Evolutionary conservation across 2,113 vertebrate species (phyloP).

Genomic region (Paramisgurnus dabryanus): DNA sequence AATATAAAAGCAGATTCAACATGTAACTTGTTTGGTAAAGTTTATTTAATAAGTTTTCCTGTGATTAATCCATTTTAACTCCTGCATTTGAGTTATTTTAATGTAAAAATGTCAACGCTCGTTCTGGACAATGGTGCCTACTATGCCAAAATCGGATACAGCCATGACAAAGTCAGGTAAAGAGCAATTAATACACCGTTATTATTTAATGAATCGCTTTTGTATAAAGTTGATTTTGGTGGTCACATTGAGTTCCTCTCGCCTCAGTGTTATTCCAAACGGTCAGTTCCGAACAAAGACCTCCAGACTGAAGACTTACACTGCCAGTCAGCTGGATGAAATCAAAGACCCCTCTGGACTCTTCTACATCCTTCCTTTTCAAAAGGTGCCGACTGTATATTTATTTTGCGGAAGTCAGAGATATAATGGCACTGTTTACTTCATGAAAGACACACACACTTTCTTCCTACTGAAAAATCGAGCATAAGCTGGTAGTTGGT

Average conservation of each 20-base stretch:
- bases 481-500: no score
- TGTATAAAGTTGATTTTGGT: background rate
- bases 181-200: background rate
- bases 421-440: no score
- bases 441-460: no score
- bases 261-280: constrained; percentile 91
- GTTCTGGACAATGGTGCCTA: constrained; percentile 95
- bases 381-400: constrained; percentile 80
- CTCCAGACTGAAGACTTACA: constrained; percentile 95
- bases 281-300: constrained; percentile 98
- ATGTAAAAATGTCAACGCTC: constrained; percentile 82
- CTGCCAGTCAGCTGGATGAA: constrained; percentile 96
- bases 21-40: background rate
- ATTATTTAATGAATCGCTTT: background rate
- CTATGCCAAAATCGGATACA: constrained; percentile 93
- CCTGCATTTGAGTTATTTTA: background rate
- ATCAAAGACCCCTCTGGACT: constrained; percentile 98
- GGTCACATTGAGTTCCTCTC: background rate
- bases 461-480: no score
- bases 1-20: background rate
- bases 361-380: constrained; percentile 96
- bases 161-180: constrained; percentile 87
- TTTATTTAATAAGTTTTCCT: background rate
- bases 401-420: background rate
- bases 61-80: background rate